Evolutionary conservation across 1,140 invertebrate genomes (phyloP).

Genomic region (Macrobrachium nipponense): DNA sequence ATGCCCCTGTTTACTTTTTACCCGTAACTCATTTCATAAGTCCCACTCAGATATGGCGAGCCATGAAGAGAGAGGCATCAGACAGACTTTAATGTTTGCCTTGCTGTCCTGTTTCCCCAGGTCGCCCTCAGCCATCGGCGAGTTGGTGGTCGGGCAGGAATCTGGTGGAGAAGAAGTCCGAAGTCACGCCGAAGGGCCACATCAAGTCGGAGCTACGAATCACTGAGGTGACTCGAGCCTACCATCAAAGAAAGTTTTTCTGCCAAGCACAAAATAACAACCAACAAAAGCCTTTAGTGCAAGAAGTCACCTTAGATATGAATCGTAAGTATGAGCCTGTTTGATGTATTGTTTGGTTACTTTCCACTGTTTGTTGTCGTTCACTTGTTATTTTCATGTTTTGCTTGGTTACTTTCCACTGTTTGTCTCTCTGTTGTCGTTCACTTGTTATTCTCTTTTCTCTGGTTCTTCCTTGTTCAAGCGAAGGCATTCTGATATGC

Average conservation of each 20-base stretch:
- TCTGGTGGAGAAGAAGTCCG: slow-evolving; percentile 38
- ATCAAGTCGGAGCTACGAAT: slow-evolving; percentile 42
- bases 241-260: slow-evolving; percentile 44
- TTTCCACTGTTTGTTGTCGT: neutral
- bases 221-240: slow-evolving; percentile 43
- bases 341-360: no score
- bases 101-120: slow-evolving; percentile 1
- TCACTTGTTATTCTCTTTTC: no score
- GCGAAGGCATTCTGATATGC: no score
- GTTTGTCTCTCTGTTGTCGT: no score
- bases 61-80: neutral
- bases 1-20: no score
- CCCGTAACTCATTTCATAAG: no score
- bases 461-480: no score
- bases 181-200: slow-evolving; percentile 44
- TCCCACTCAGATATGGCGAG: no score
- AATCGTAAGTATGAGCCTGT: slow-evolving; percentile 47
- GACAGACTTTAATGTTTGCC: neutral
- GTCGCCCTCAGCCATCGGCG: slow-evolving; percentile 58
- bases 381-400: no score
- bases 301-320: slow-evolving; percentile 58
- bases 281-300: slow-evolving; percentile 42
- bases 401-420: no score
- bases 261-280: slow-evolving; percentile 61
- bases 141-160: slow-evolving; percentile 58